Evolutionary conservation across 2,888 invertebrate genomes (phyloP).

Genomic region (Thyatira batis): DNA sequence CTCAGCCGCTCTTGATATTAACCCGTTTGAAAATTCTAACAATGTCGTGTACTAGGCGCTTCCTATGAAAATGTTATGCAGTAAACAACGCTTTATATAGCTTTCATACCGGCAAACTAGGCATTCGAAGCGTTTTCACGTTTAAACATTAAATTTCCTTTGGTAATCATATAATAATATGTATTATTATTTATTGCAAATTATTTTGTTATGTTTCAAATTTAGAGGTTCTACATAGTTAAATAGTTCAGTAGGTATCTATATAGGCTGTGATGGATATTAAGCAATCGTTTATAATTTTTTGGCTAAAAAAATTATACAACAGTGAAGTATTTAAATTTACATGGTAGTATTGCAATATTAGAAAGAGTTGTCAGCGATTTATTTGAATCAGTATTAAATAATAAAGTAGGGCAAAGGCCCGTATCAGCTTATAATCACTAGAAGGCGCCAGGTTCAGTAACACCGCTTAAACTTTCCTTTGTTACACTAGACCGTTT

Average conservation of each 20-base stretch:
- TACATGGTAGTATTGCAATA: too few relatives aligned
- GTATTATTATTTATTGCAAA: too few relatives aligned
- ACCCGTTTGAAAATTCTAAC: constrained; percentile 73
- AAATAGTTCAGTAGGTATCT: too few relatives aligned
- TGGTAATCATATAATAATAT: background rate
- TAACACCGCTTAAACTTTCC: constrained; percentile 44
- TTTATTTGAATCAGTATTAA: constrained; percentile 16
- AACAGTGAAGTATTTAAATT: too few relatives aligned
- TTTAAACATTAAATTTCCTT: constrained; percentile 25
- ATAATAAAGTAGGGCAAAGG: constrained; percentile 37
- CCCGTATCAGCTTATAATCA: constrained; percentile 39
- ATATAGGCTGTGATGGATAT: too few relatives aligned
- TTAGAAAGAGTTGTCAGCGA: background rate
- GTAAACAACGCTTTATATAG: constrained; percentile 19
- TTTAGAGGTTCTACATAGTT: too few relatives aligned
- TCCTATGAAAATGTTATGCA: constrained; percentile 50
- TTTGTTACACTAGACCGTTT: constrained; percentile 35
- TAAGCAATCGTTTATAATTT: too few relatives aligned
- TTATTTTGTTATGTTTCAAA: background rate
- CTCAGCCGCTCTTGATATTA: constrained; percentile 63
- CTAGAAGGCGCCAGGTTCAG: constrained; percentile 36
- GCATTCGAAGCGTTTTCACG: constrained; percentile 27
- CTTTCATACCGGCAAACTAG: constrained; percentile 11
- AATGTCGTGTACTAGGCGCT: constrained; percentile 60
- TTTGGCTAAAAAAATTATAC: too few relatives aligned